Conservation (phyloP, 2,888 invertebrate genomes). For the Hypercompe scribonia region DNA sequence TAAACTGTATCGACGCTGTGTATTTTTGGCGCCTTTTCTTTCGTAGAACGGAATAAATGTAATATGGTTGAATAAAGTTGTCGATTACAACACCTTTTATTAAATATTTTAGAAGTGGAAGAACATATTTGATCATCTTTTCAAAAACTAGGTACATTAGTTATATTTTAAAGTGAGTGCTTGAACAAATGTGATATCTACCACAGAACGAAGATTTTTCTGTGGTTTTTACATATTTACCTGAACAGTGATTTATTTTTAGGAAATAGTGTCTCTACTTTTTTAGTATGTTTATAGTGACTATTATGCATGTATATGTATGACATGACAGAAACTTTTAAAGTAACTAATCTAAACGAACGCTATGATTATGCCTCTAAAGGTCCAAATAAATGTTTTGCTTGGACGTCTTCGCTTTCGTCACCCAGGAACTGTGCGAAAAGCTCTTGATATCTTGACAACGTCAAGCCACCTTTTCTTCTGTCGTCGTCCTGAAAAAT, state of each 20-base stretch:
- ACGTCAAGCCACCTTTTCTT: slow-evolving; percentile 91
- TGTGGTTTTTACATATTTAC: background rate
- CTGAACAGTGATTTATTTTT: background rate
- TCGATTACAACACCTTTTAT: background rate
- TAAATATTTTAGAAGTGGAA: background rate
- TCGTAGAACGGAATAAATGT: slow-evolving; percentile 46
- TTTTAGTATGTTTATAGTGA: slow-evolving; percentile 9
- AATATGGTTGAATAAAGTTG: slow-evolving; percentile 34
- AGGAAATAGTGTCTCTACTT: too few relatives aligned
- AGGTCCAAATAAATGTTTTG: slow-evolving; percentile 93
- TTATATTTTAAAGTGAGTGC: background rate
- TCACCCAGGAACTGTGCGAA: slow-evolving; percentile 94
- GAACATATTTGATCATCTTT: slow-evolving; percentile 39
- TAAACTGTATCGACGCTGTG: slow-evolving; percentile 58
- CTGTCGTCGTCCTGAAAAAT: slow-evolving; percentile 93
- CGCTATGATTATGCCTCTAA: slow-evolving; percentile 78
- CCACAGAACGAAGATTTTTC: too few relatives aligned
- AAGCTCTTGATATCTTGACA: slow-evolving; percentile 93
- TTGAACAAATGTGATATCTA: background rate
- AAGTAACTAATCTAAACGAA: slow-evolving; percentile 39
- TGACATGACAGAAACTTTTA: slow-evolving; percentile 38
- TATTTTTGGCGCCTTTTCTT: slow-evolving; percentile 62
- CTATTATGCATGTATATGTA: slow-evolving; percentile 52
- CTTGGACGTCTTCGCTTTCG: slow-evolving; percentile 90
- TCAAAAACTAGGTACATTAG: background rate